phyloP scores from a whole-genome alignment of 1,140 invertebrate genomes.

The Sitophilus oryzae region DNA sequence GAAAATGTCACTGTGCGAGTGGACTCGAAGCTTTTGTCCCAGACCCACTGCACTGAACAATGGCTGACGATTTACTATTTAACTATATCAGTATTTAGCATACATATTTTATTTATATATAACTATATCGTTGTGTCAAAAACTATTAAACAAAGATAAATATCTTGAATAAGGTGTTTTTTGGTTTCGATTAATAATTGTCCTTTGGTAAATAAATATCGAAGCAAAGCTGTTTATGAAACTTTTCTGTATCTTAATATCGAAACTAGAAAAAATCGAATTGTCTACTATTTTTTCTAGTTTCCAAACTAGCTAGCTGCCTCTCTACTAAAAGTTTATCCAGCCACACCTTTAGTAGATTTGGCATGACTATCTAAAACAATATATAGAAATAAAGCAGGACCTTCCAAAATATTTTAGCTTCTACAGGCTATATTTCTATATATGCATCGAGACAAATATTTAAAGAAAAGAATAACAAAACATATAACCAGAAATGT shows the following conservation, averaged over 20 bases:
- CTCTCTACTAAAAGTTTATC: slow-evolving; percentile 41
- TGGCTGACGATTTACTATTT: slow-evolving; percentile 24
- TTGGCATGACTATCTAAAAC: slow-evolving; percentile 30
- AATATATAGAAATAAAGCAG: too few relatives aligned
- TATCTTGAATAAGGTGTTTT: slow-evolving; percentile 6
- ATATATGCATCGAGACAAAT: too few relatives aligned
- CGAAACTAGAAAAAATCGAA: too few relatives aligned
- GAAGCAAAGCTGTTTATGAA: too few relatives aligned
- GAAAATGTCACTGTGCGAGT: too few relatives aligned
- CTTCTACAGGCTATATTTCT: too few relatives aligned
- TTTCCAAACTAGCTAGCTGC: slow-evolving; percentile 28
- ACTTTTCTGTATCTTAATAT: too few relatives aligned
- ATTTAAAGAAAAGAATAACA: too few relatives aligned
- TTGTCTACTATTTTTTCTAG: too few relatives aligned
- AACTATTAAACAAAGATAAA: slow-evolving; percentile 1
- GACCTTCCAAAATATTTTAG: too few relatives aligned
- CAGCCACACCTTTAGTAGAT: slow-evolving; percentile 44
- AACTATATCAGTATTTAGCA: slow-evolving; percentile 14
- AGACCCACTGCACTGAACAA: slow-evolving; percentile 18
- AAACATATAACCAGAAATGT: too few relatives aligned
- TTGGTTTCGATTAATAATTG: neutral
- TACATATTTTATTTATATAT: slow-evolving; percentile 11
- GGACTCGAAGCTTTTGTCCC: too few relatives aligned
- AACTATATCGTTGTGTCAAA: slow-evolving; percentile 18
- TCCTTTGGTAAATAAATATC: neutral